Evolutionary conservation across 30 jellyfish, hydroid and myxozoan genomes (phyloP), one percentile per base, ranked within the genome.

Genomic region (Morbakka virulenta): DNA sequence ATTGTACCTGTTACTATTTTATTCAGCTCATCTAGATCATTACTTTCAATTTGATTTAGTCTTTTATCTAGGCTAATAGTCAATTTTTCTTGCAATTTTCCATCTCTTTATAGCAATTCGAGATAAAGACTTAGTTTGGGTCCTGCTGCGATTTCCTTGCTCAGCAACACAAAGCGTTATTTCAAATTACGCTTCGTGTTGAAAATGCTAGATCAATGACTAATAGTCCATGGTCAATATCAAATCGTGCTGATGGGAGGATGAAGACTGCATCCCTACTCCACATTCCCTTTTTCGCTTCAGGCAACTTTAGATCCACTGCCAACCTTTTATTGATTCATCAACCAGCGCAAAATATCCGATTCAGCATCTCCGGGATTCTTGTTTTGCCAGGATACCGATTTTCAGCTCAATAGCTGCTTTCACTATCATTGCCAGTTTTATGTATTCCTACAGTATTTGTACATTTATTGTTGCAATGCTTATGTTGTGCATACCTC

Each of bases 251-350:
- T 20, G 70, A 57, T 57, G 70, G 70, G 22, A 14, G 33, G 26
- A 57, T 57, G 70, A 57, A 57, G 26, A 57, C 70, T n/a, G 0
- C 0, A 57, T 57, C 27, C 24, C 70, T 20, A 47, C 70, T 0
- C 17, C 70, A 57, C 27, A 33, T 22, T 57, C 70, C 27, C 27
- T 57, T 33, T 57, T 57, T 57, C 17, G 26, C 70, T 57, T 57
- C 0, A 20, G 70, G 22, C 70, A 29, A 57, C 70, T 57, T 33
- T 33, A 57, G 6, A 57, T 57, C 70, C 22, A 0, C 27, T 57
- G 70, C 70, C 70, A 57, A n/a, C 69, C 69, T 53, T 53, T 53
- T 20, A 53, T 6, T 20, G 69, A 53, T 53, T 53, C 69, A 53
- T 57, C 70, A 6, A 20, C 70, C 22, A 57, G 27, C 27, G 27